Evolutionary conservation across 2,113 vertebrate species (phyloP).

Genomic region (Amphilophus citrinellus): DNA sequence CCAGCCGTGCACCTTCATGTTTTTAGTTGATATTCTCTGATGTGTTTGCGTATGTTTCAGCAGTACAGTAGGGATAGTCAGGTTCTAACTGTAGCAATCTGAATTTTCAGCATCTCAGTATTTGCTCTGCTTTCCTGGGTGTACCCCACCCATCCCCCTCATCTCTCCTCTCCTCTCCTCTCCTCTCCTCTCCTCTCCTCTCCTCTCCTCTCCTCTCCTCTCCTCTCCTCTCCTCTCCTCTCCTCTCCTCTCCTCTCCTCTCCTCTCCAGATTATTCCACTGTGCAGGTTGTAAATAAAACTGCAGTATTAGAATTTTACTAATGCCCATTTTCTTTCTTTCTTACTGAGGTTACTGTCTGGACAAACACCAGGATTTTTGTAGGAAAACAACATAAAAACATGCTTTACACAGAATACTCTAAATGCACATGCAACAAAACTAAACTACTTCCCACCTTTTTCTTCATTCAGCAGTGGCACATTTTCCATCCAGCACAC

Average conservation of each 20-base stretch:
- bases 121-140: conserved; percentile 35
- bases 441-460: not conserved
- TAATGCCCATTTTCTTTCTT: conserved; percentile 43
- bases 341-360: conserved; percentile 35
- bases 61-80: conserved; percentile 39
- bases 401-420: conserved; percentile 1
- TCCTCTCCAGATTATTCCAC: conserved; percentile 29
- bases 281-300: conserved; percentile 58
- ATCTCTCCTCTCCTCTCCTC: conserved; percentile 24
- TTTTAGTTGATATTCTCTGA: not conserved
- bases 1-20: not conserved
- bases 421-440: not conserved
- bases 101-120: conserved; percentile 63
- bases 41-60: conserved; percentile 21
- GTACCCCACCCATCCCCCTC: conserved; percentile 53
- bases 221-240: no score
- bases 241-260: no score
- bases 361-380: conserved; percentile 28
- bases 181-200: not conserved
- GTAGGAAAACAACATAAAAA: conserved; percentile 28
- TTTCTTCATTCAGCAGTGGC: not conserved
- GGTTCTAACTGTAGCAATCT: conserved; percentile 50
- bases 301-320: conserved; percentile 65
- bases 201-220: no score
- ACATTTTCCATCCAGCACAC: not conserved